These are phyloP conservation scores for Typhlichthys eigenmanni DNA, from an alignment of 2,797 vertebrate genomes.

Conservation along the genomic window DNA sequence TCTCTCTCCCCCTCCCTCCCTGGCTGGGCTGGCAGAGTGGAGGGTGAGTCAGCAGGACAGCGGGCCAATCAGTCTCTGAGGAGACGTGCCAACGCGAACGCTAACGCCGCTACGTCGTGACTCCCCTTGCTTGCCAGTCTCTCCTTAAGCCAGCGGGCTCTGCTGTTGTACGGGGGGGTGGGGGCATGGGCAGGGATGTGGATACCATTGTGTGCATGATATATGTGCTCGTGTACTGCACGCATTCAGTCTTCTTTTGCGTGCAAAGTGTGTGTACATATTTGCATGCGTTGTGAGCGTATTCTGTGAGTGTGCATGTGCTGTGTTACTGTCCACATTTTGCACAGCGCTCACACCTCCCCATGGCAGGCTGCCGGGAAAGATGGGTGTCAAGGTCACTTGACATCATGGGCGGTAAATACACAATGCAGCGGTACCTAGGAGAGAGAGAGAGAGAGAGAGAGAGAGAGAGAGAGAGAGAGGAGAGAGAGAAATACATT, in stretches of 20 bases:
- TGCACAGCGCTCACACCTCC: constrained; percentile 17
- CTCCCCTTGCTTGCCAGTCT: constrained; percentile 14
- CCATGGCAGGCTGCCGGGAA: constrained; percentile 28
- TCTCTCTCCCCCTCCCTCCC: not conserved
- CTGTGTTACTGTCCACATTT: not conserved
- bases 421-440: constrained; percentile 24
- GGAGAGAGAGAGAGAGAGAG: constrained; percentile 3
- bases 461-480: not conserved
- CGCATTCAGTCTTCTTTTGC: too few relatives aligned
- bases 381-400: constrained; percentile 44
- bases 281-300: not conserved
- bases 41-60: constrained; percentile 73
- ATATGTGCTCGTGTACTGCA: too few relatives aligned
- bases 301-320: not conserved
- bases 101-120: constrained; percentile 34
- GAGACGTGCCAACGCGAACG: constrained; percentile 43
- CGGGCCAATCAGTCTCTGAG: constrained; percentile 55
- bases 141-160: not conserved
- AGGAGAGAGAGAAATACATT: not conserved
- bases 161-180: not conserved
- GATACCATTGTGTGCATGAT: too few relatives aligned
- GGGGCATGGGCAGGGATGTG: too few relatives aligned
- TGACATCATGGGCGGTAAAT: constrained; percentile 29
- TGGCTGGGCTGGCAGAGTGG: constrained; percentile 29
- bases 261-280: not conserved